Evolutionary conservation across 2,888 invertebrate species (phyloP).

Genomic region (Timema podura): DNA sequence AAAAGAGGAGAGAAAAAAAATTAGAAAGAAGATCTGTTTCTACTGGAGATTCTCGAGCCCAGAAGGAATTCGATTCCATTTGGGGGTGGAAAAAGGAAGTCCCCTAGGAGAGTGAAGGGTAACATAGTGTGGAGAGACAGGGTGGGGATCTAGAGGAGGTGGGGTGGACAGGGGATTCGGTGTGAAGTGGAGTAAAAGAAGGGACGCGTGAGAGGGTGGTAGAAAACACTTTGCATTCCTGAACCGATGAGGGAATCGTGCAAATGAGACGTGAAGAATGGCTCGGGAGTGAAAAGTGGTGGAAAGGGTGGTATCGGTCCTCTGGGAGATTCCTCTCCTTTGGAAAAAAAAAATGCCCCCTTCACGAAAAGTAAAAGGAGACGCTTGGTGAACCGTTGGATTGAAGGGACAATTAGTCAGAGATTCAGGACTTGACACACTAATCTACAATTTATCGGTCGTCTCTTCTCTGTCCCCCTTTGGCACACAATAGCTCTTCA

Average conservation of each 20-base stretch:
- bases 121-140: neutral
- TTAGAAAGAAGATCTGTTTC: too few species aligned
- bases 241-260: neutral
- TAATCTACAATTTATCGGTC: too few species aligned
- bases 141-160: neutral
- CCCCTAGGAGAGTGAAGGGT: slow-evolving; percentile 2
- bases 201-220: slow-evolving; percentile 6
- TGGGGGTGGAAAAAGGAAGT: neutral
- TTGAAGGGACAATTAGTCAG: too few species aligned
- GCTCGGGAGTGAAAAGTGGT: neutral
- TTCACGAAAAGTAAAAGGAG: too few species aligned
- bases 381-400: too few species aligned
- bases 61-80: slow-evolving; percentile 11
- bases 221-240: slow-evolving; percentile 14
- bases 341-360: too few species aligned
- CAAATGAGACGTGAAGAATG: too few species aligned
- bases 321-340: too few species aligned
- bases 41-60: neutral
- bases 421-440: too few species aligned
- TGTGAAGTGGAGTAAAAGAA: neutral
- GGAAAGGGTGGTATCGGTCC: neutral
- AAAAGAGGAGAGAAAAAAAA: too few species aligned
- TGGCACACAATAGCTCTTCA: too few species aligned
- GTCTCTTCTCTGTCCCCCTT: too few species aligned
- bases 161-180: neutral